Evolutionary conservation across 2,797 vertebrate species (phyloP).

Genomic region (Salarias fasciatus): DNA sequence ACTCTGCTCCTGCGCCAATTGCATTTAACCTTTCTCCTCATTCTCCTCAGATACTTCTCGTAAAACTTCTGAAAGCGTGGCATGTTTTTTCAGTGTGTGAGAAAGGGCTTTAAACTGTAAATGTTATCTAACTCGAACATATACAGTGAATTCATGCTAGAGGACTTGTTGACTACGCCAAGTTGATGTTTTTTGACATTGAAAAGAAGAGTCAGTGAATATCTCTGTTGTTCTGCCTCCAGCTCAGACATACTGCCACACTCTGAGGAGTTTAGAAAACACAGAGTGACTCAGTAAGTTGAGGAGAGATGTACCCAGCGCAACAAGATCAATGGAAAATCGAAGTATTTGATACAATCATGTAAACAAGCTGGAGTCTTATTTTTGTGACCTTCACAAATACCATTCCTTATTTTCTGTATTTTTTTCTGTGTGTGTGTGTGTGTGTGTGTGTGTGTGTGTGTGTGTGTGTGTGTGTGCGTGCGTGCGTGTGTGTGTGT

Average conservation of each 20-base stretch:
- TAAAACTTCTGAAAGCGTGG: constrained; percentile 6
- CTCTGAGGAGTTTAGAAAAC: constrained; percentile 63
- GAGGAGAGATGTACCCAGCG: constrained; percentile 38
- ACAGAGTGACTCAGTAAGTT: constrained; percentile 44
- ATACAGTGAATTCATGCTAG: constrained; percentile 18
- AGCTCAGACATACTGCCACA: constrained; percentile 45
- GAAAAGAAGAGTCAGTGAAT: constrained; percentile 19
- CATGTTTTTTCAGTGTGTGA: constrained; percentile 17
- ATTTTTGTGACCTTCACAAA: constrained; percentile 37
- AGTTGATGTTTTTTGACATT: constrained; percentile 22
- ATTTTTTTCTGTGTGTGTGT: not conserved
- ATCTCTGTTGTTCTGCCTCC: constrained; percentile 37
- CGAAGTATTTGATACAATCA: constrained; percentile 37
- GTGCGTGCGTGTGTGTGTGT: not conserved
- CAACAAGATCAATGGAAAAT: constrained; percentile 27
- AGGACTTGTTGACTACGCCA: constrained; percentile 8
- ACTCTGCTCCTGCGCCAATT: constrained; percentile 2
- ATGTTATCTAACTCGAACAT: not conserved
- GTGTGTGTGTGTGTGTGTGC: constrained; percentile 13
- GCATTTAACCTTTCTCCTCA: not conserved
- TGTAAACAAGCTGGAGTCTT: constrained; percentile 34
- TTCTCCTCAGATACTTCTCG: constrained; percentile 9
- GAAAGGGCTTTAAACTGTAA: constrained; percentile 16
- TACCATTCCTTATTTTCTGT: constrained; percentile 29
- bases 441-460: not conserved